Percentiles rank a stretch among this genome's conserved stretches.
phyloP scores from a whole-genome alignment of 2,888 invertebrate genomes.

The Athrips mouffetella region DNA sequence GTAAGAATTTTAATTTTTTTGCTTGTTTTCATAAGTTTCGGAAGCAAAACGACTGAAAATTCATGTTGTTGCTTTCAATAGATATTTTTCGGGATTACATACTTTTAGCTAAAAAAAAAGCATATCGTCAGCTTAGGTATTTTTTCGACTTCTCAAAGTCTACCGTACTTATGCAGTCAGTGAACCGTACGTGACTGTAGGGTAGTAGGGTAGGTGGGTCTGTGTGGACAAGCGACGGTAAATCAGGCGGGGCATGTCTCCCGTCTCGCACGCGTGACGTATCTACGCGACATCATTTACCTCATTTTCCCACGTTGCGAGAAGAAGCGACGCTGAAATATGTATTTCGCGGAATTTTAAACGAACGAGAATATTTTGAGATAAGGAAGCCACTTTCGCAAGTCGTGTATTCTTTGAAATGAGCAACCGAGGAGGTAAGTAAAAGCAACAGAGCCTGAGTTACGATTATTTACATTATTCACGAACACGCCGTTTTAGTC shows the following conservation, averaged over 20 bases:
- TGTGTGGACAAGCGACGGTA: conserved; percentile 17
- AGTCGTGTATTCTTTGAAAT: neutral
- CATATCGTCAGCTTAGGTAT: too few relatives aligned
- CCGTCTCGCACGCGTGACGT: conserved; percentile 31
- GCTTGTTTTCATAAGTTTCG: too few relatives aligned
- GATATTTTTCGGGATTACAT: too few relatives aligned
- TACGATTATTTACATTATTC: too few relatives aligned
- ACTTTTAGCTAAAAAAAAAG: too few relatives aligned
- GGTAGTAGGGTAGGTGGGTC: conserved; percentile 1
- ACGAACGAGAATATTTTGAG: conserved; percentile 4
- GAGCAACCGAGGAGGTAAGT: too few relatives aligned
- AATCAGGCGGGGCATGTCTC: conserved; percentile 22
- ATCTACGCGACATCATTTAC: conserved; percentile 35
- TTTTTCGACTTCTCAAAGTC: conserved; percentile 7
- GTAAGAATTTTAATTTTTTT: too few relatives aligned
- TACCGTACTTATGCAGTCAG: conserved; percentile 9
- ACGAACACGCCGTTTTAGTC: too few relatives aligned
- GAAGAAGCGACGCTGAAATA: conserved; percentile 5
- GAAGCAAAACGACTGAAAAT: too few relatives aligned
- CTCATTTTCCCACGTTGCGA: conserved; percentile 25
- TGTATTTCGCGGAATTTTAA: conserved; percentile 8
- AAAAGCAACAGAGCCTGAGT: too few relatives aligned
- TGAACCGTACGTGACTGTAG: conserved; percentile 6
- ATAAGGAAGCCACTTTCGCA: conserved; percentile 2
- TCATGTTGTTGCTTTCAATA: too few relatives aligned